Evolutionary conservation across 2,113 vertebrate species (phyloP).

Genomic region (Tapirus terrestris): DNA sequence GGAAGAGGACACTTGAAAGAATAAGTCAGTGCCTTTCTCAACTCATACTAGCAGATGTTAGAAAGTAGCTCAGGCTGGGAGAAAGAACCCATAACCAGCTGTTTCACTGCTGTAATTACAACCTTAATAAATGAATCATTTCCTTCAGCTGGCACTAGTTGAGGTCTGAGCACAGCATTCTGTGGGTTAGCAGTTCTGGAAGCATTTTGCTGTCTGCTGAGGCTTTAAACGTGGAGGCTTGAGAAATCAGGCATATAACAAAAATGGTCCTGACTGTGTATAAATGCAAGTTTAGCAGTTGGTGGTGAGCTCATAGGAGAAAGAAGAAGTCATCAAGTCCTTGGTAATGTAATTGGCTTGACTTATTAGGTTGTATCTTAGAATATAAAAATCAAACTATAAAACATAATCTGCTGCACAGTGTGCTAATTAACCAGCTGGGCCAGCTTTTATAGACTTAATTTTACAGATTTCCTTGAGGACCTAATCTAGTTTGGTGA

Average conservation of each 20-base stretch:
- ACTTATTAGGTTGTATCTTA: conserved; percentile 67
- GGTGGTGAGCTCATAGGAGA: conserved; percentile 51
- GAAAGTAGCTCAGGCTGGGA: conserved; percentile 68
- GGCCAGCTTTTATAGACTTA: conserved; percentile 74
- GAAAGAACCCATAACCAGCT: conserved; percentile 78
- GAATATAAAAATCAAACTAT: conserved; percentile 70
- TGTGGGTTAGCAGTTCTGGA: conserved; percentile 75
- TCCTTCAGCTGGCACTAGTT: conserved; percentile 79
- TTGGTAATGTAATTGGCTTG: conserved; percentile 67
- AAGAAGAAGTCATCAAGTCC: conserved; percentile 64
- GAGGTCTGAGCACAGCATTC: conserved; percentile 71
- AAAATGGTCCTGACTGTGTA: conserved; percentile 13
- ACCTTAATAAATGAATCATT: conserved; percentile 86
- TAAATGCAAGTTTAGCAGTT: conserved; percentile 48
- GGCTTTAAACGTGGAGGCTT: conserved; percentile 24
- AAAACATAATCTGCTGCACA: conserved; percentile 72
- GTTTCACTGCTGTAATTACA: conserved; percentile 87
- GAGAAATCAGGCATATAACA: background rate
- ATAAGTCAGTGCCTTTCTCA: conserved; percentile 56
- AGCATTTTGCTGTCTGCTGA: conserved; percentile 65
- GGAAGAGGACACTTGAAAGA: background rate
- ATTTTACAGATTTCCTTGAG: conserved; percentile 77
- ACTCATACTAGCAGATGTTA: conserved; percentile 77
- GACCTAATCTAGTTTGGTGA: conserved; percentile 73
- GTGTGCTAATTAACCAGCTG: conserved; percentile 78